Evolutionary conservation across 2,888 invertebrate genomes (phyloP).

Genomic region (Scrobipalpa costella): DNA sequence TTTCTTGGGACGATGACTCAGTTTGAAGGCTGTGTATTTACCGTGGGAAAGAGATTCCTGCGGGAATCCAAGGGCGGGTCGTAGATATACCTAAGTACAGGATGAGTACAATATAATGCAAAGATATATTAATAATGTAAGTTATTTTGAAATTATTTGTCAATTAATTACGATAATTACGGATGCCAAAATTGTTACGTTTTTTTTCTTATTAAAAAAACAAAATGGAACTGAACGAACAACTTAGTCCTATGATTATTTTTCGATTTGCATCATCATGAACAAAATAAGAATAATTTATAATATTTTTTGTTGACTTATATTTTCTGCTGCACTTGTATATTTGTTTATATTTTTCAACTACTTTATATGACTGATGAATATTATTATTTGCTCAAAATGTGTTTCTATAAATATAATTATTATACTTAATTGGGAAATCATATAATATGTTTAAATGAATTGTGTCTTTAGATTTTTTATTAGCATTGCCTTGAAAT

Average conservation of each 20-base stretch:
- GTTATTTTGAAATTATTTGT: background rate
- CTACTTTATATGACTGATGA: conserved; percentile 7
- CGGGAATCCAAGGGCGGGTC: background rate
- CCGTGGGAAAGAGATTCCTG: background rate
- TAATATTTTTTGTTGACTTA: background rate
- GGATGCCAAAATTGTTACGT: background rate
- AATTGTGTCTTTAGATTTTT: background rate
- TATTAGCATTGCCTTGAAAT: conserved; percentile 11
- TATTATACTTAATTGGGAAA: too few species aligned
- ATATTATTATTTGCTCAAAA: conserved; percentile 10
- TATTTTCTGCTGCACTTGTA: background rate
- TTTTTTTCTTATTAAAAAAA: background rate
- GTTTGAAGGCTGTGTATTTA: background rate
- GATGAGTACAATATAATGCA: conserved; percentile 4
- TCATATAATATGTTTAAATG: background rate
- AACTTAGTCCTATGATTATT: background rate
- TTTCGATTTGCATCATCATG: background rate
- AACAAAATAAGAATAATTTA: background rate
- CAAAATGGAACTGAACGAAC: too few species aligned
- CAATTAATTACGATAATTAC: background rate
- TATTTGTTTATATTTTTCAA: background rate
- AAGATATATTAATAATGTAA: background rate
- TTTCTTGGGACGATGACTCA: background rate
- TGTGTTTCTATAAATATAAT: background rate
- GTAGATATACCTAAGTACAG: background rate